Evolutionary conservation across 2,797 vertebrate genomes (phyloP), one percentile per base, ranked within the genome.

Genomic region (Nothura maculosa): DNA sequence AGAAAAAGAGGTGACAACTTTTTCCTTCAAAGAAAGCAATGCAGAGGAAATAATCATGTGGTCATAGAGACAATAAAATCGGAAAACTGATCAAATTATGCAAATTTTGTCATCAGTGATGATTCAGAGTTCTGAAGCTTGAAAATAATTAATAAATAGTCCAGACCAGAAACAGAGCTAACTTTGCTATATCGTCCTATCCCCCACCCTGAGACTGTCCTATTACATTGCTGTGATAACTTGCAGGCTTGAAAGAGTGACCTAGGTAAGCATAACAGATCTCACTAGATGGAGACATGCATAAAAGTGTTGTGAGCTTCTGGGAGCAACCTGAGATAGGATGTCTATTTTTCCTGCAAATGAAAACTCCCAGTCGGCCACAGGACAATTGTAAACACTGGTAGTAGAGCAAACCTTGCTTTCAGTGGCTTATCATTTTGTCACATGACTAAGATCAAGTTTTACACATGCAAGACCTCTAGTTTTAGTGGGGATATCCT

Each of bases 11-110:
- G 24, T 28, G n/a, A 60, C 70, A 81, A 70, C 88, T 75, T 73
- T 88, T 93, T 93, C 81, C 83, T 88, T 55, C 27, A 69, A 72
- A 89, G 47, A 19, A 73, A 79, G 73, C 28, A 52, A 72, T 72
- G 66, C 42, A 64, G 32, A 95, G 66, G 73, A 91, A 95, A 86
- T 90, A 96, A 92, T 93, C 94, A 90, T 76, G 64, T 83, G 72
- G 87, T 93, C 89, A 79, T 38, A 73, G 30, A 82, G 54, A 64
- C 14, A 61, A 73, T 12, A 87, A 85, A 85, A 94, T 69, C 48
- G 75, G 70, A 62, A 90, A 93, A 78, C 87, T 57, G 63, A 91
- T 54, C 27, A 54, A 28, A 30, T 54, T 54, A 21, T 10, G 9
- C 28, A 64, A 75, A 60, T 67, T 55, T 62, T 60, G 38, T 82